These are phyloP conservation scores for Cremastobaeus sp. DNA, from an alignment of 2,888 invertebrate genomes.

Conservation along the genomic window DNA sequence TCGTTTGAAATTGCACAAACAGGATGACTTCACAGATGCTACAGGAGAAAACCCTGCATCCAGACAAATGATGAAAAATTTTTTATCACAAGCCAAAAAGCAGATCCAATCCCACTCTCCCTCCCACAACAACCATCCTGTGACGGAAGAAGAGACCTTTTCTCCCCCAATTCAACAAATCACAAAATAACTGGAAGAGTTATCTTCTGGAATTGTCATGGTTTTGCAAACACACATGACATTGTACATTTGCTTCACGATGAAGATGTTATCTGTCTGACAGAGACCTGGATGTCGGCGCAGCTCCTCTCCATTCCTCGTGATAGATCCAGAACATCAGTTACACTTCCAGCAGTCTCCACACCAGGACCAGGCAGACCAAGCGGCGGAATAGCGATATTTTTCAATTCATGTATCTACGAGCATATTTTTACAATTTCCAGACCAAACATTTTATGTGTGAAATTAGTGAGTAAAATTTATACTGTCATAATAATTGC, in stretches of 20 bases:
- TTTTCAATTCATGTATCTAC: not conserved
- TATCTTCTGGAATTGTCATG: constrained; percentile 1
- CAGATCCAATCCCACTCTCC: not conserved
- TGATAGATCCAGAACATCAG: not conserved
- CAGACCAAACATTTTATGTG: not conserved
- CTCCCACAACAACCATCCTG: not conserved
- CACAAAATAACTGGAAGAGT: not conserved
- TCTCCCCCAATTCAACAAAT: not conserved
- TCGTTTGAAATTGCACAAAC: too few species aligned
- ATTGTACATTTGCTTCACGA: not conserved
- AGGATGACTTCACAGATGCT: too few species aligned
- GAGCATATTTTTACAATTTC: not conserved
- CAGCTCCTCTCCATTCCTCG: not conserved
- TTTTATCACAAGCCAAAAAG: not conserved
- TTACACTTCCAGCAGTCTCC: not conserved
- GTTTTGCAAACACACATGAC: not conserved
- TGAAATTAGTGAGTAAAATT: not conserved
- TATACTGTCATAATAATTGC: not conserved
- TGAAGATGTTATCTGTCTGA: not conserved
- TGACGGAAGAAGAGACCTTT: too few species aligned
- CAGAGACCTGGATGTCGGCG: not conserved
- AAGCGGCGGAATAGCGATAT: constrained; percentile 2
- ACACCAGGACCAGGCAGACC: not conserved
- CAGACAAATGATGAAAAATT: not conserved
- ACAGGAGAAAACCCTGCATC: too few species aligned